Percentiles rank a stretch among this genome's conserved stretches.
phyloP scores from a whole-genome alignment of 1,140 invertebrate genomes.

The Meloidogyne exigua region DNA sequence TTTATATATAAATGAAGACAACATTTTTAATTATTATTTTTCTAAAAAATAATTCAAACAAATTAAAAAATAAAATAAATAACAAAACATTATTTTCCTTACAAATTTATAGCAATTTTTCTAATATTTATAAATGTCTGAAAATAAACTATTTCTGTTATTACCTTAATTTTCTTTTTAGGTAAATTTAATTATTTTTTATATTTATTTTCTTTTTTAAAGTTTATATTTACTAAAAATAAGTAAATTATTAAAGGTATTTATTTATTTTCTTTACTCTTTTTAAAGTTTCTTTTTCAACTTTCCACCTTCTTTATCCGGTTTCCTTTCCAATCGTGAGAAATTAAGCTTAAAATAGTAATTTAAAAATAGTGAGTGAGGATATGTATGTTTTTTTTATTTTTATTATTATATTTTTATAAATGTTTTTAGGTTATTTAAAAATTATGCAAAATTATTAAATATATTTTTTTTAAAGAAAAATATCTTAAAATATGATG shows the following conservation, averaged over 20 bases:
- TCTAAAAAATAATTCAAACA: background rate
- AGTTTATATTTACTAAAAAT: background rate
- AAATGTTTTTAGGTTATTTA: background rate
- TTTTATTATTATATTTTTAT: background rate
- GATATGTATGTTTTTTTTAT: background rate
- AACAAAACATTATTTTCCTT: too few relatives aligned
- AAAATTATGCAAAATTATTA: too few relatives aligned
- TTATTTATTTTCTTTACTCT: background rate
- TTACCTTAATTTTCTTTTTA: too few relatives aligned
- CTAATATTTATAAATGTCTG: too few relatives aligned
- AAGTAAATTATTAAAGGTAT: background rate
- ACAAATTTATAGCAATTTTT: too few relatives aligned
- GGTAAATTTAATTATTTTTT: background rate
- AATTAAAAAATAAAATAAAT: background rate
- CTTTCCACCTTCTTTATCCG: background rate
- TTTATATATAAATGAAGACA: background rate
- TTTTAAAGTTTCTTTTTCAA: conserved; percentile 1
- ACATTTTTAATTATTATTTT: background rate
- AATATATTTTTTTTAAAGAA: too few relatives aligned
- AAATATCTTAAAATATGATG: too few relatives aligned
- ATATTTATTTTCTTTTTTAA: background rate
- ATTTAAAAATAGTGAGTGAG: background rate
- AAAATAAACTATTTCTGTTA: too few relatives aligned
- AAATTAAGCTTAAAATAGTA: background rate
- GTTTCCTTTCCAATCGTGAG: background rate